These are phyloP conservation scores for Holothuria glaberrima DNA, from an alignment of 35 echinoderm and acorn worm genomes.

Conservation along the genomic window DNA sequence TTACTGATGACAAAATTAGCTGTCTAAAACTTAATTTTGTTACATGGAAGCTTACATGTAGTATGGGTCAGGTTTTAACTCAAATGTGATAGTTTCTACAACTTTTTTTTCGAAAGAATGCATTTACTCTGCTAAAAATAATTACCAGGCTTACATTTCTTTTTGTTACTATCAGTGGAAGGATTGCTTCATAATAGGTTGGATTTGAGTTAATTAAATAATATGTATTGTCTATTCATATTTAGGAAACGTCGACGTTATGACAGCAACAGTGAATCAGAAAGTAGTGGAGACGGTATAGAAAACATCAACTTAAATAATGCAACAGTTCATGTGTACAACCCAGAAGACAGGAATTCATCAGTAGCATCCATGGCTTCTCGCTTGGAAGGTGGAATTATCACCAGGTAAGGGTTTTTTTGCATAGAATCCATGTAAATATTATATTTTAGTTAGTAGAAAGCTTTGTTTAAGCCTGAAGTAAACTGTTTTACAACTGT, in stretches of 20 bases:
- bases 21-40: no score
- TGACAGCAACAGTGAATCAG: not conserved
- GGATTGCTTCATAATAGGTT: not conserved
- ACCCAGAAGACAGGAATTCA: not conserved
- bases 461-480: no score
- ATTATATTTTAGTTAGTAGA: no score
- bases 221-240: not conserved
- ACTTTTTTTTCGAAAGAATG: no score
- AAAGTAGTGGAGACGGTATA: not conserved
- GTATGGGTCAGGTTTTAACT: no score
- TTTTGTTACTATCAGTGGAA: not conserved
- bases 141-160: not conserved
- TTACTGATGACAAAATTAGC: no score
- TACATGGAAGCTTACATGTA: no score
- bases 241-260: not conserved
- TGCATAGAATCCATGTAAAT: no score
- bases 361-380: conserved; percentile 1
- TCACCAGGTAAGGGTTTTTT: not conserved
- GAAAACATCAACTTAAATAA: conserved; percentile 51
- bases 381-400: not conserved
- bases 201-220: not conserved
- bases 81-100: no score
- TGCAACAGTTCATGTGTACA: conserved; percentile 4
- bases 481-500: no score
- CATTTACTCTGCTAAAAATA: not conserved